phyloP scores from a whole-genome alignment of 2,113 vertebrate species.

The Cryptomyrus ogoouensis region DNA sequence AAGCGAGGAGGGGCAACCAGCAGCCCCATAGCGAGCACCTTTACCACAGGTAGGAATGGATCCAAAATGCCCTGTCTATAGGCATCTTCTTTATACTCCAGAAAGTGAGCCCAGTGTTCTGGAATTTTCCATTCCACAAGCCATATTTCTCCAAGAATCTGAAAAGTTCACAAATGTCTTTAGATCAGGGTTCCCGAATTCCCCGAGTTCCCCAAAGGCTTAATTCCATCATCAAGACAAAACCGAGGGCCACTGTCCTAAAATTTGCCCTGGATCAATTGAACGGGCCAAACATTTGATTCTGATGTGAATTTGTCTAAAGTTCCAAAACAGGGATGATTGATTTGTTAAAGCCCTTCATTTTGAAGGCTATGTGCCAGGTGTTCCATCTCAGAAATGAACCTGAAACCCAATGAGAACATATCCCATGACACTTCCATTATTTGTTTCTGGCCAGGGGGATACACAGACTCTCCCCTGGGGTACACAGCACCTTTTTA shows the following conservation, averaged over 20 bases:
- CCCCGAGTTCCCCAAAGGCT: background rate
- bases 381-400: background rate
- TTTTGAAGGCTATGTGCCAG: background rate
- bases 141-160: background rate
- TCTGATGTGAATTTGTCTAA: background rate
- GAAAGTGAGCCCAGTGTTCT: background rate
- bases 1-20: constrained; percentile 65
- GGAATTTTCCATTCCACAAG: background rate
- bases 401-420: background rate
- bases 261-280: background rate
- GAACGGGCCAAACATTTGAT: background rate
- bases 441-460: background rate
- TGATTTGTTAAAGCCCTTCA: background rate
- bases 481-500: background rate
- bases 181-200: background rate
- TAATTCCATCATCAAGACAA: background rate
- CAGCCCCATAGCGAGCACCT: constrained; percentile 62
- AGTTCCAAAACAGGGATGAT: background rate
- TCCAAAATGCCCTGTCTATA: background rate
- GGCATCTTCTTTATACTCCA: background rate
- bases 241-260: background rate
- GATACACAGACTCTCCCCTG: background rate
- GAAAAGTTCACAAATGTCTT: background rate
- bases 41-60: constrained; percentile 75
- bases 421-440: background rate